These are phyloP conservation scores for Thryonomys swinderianus DNA, from an alignment of 2,113 vertebrate genomes.

Conservation along the genomic window DNA sequence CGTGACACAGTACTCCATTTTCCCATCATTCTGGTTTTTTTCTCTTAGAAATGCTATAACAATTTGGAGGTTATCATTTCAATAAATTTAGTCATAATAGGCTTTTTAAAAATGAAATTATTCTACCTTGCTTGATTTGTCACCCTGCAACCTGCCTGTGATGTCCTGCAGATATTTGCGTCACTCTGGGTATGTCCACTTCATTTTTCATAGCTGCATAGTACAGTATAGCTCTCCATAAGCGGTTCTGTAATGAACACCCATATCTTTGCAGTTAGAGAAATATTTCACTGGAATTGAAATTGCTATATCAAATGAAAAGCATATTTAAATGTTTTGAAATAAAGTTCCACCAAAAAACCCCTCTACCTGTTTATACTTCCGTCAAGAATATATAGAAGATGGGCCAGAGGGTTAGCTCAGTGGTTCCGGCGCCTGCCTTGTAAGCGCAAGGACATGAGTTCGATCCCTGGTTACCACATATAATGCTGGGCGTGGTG, in stretches of 20 bases:
- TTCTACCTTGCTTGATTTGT: not conserved
- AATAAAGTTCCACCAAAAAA: not conserved
- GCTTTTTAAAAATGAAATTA: not conserved
- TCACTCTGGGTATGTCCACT: not conserved
- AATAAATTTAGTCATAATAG: not conserved
- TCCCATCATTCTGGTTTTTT: not conserved
- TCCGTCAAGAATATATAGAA: not conserved
- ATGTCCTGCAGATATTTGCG: not conserved
- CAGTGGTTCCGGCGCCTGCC: no score
- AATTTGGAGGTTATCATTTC: not conserved
- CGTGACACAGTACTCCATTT: not conserved
- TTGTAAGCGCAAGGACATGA: no score
- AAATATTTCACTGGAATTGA: conserved; percentile 43
- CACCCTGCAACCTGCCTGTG: not conserved
- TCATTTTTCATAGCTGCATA: conserved; percentile 19
- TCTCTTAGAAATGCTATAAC: not conserved
- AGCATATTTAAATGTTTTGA: not conserved
- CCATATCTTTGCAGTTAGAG: not conserved
- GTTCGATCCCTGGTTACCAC: no score
- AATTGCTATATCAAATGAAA: conserved; percentile 1
- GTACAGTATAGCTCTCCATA: not conserved
- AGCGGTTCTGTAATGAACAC: not conserved
- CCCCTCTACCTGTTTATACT: not conserved
- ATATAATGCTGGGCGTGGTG: no score
- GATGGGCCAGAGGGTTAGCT: no score